Evolutionary conservation across 1,140 invertebrate genomes (phyloP).

Genomic region (Eupristina koningsbergeri): DNA sequence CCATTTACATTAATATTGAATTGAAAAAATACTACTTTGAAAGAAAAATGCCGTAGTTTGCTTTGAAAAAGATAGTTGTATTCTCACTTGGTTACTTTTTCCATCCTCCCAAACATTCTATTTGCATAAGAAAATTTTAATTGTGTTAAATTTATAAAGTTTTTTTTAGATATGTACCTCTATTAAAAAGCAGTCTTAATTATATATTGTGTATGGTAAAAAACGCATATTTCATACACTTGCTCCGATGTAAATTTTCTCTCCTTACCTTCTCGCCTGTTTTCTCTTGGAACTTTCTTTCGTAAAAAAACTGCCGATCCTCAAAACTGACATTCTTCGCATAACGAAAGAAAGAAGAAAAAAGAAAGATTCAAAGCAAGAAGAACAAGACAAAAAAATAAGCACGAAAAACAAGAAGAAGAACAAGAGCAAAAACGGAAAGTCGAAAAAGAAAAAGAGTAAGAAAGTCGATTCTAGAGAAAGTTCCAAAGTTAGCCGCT

Average conservation of each 20-base stretch:
- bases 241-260: constrained; percentile 1
- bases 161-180: not conserved
- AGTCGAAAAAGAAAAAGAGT: not conserved
- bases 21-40: not conserved
- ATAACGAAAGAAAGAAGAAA: constrained; percentile 29
- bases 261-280: no score
- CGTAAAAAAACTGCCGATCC: not conserved
- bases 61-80: constrained; percentile 3
- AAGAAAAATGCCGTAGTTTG: not conserved
- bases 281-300: constrained; percentile 17
- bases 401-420: not conserved
- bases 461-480: not conserved
- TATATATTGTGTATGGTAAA: constrained; percentile 16
- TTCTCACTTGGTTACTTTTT: constrained; percentile 1
- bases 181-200: constrained; percentile 25
- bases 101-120: not conserved
- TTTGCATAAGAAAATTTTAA: constrained; percentile 29
- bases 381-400: not conserved
- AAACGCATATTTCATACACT: not conserved
- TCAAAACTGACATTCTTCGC: constrained; percentile 30
- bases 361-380: not conserved
- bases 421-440: constrained; percentile 8
- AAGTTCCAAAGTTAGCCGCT: constrained; percentile 23
- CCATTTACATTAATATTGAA: not conserved
- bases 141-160: not conserved